phyloP scores from a whole-genome alignment of 2,113 vertebrate genomes.

The Pelvicachromis taeniatus region DNA sequence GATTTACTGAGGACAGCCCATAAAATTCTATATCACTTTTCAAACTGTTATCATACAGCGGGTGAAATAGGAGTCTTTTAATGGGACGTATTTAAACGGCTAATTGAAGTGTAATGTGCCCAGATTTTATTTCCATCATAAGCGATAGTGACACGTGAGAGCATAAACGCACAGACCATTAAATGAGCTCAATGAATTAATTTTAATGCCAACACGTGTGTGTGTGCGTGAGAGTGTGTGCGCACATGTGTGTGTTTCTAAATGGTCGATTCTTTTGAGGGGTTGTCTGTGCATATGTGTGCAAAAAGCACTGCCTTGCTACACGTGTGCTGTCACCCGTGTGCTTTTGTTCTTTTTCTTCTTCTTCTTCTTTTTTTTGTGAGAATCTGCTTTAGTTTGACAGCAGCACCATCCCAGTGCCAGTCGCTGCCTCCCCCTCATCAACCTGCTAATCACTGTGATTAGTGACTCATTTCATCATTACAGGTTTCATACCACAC shows the following conservation, averaged over 20 bases:
- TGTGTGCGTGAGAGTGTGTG: background rate
- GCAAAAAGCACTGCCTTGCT: background rate
- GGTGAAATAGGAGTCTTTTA: slow-evolving; percentile 57
- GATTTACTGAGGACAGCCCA: slow-evolving; percentile 59
- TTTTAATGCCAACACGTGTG: slow-evolving; percentile 32
- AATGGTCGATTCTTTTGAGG: slow-evolving; percentile 8
- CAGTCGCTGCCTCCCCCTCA: slow-evolving; percentile 3
- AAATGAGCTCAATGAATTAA: slow-evolving; percentile 54
- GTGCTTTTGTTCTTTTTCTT: background rate
- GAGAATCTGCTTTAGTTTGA: background rate
- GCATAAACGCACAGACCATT: slow-evolving; percentile 59
- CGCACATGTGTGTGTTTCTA: background rate
- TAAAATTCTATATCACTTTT: slow-evolving; percentile 60
- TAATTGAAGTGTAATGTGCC: slow-evolving; percentile 67
- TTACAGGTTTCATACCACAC: slow-evolving; percentile 59
- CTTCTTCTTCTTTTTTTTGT: background rate
- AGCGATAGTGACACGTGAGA: slow-evolving; percentile 56
- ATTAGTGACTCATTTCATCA: slow-evolving; percentile 67
- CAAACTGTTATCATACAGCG: slow-evolving; percentile 59
- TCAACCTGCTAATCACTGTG: slow-evolving; percentile 61
- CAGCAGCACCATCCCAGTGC: background rate
- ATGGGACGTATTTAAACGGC: slow-evolving; percentile 62
- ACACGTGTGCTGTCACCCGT: background rate
- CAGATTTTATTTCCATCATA: slow-evolving; percentile 56
- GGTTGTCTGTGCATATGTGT: background rate